These are phyloP conservation scores for Leptosomus discolor DNA, from an alignment of 2,113 vertebrate species.

Conservation along the genomic window DNA sequence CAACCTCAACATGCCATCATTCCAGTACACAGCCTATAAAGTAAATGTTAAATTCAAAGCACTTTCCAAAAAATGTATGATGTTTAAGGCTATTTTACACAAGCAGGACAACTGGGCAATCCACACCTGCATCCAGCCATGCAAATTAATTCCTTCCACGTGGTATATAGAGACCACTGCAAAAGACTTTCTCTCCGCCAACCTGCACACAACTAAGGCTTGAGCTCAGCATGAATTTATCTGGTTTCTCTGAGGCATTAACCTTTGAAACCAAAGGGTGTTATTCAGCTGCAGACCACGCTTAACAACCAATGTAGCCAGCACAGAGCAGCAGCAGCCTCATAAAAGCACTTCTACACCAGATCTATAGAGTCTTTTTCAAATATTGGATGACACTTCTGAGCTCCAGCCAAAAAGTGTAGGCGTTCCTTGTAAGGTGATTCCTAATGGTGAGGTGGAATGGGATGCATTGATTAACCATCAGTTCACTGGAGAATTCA, in stretches of 20 bases:
- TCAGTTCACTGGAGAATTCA: not conserved
- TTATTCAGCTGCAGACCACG: not conserved
- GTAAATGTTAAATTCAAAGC: not conserved
- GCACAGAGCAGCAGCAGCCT: not conserved
- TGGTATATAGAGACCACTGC: not conserved
- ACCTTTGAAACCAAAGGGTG: not conserved
- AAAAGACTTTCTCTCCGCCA: not conserved
- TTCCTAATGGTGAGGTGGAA: not conserved
- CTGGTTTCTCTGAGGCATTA: not conserved
- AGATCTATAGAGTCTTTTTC: not conserved
- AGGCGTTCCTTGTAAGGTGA: not conserved
- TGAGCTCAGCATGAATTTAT: not conserved
- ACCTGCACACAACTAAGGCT: fast-evolving
- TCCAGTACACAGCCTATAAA: not conserved
- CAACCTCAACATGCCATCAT: not conserved
- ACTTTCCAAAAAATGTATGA: fast-evolving
- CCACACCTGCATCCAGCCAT: not conserved
- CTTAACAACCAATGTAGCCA: not conserved
- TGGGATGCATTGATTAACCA: not conserved
- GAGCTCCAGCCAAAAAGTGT: not conserved
- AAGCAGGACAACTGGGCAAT: not conserved
- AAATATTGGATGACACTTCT: not conserved
- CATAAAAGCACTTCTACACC: not conserved
- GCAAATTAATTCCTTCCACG: not conserved
- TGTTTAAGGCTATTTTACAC: not conserved